Evolutionary conservation across 2,113 vertebrate genomes (phyloP).

Genomic region (Dasyurus viverrinus): DNA sequence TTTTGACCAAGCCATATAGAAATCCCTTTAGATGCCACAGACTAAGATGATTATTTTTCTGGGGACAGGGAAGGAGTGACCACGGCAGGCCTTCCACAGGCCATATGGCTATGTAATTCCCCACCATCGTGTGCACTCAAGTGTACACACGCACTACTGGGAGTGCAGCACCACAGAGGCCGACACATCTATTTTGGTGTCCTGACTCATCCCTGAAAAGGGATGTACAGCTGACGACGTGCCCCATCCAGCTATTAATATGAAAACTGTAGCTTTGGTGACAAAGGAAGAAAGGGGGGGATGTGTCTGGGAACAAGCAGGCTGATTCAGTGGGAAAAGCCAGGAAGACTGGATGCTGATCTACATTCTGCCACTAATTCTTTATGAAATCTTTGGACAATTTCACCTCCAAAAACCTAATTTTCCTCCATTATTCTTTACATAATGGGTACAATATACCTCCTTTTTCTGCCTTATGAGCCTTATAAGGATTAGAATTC

Average conservation of each 20-base stretch:
- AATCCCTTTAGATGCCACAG: not conserved
- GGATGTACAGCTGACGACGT: conserved; percentile 78
- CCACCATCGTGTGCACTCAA: conserved; percentile 2
- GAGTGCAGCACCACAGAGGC: not conserved
- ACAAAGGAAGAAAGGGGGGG: conserved; percentile 72
- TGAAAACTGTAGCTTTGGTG: conserved; percentile 79
- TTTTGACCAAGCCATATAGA: not conserved
- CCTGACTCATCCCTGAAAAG: conserved; percentile 75
- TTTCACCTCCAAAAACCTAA: not conserved
- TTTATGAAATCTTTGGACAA: too few relatives aligned
- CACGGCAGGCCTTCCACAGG: not conserved
- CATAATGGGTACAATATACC: not conserved
- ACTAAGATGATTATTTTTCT: not conserved
- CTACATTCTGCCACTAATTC: not conserved
- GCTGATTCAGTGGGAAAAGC: fast-evolving
- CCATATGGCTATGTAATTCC: conserved; percentile 1
- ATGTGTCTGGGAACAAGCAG: not conserved
- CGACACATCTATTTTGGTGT: conserved; percentile 70
- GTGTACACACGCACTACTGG: not conserved
- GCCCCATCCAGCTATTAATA: conserved; percentile 77
- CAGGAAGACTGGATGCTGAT: not conserved
- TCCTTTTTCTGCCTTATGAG: not conserved
- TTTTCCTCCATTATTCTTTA: not conserved
- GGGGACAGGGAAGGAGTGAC: not conserved
- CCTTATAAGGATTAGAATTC: not conserved